A percentile compares a stretch with the other conserved stretches of the same genome.
These are phyloP conservation scores for Pristis pectinata DNA, from an alignment of 2,797 vertebrate species.

Conservation along the genomic window DNA sequence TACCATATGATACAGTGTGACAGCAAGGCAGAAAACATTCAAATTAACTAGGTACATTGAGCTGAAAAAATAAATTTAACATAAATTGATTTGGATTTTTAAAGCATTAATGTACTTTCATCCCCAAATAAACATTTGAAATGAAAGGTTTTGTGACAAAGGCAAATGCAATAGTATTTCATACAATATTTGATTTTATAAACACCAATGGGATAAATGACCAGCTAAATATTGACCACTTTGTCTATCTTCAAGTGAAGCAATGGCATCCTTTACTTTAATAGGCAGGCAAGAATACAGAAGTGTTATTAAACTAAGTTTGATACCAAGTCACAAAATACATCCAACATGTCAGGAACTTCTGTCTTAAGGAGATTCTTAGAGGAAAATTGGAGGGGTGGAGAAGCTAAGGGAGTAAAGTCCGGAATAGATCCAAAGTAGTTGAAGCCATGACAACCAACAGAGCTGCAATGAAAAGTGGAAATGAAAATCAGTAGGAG, in stretches of 20 bases:
- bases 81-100: background rate
- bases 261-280: background rate
- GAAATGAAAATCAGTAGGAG: background rate
- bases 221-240: background rate
- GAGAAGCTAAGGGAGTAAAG: background rate
- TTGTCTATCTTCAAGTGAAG: background rate
- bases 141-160: background rate
- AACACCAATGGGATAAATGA: background rate
- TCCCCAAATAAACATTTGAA: background rate
- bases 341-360: too few species aligned
- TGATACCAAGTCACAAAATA: background rate
- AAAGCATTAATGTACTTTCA: background rate
- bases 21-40: background rate
- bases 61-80: background rate
- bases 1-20: background rate
- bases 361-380: too few species aligned
- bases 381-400: background rate
- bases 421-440: background rate
- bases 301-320: background rate
- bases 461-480: background rate
- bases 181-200: background rate
- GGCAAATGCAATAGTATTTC: too few species aligned
- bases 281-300: background rate
- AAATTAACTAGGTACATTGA: background rate
- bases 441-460: background rate